phyloP scores from a whole-genome alignment of 2,113 vertebrate genomes.

The Spea multiplicata region DNA sequence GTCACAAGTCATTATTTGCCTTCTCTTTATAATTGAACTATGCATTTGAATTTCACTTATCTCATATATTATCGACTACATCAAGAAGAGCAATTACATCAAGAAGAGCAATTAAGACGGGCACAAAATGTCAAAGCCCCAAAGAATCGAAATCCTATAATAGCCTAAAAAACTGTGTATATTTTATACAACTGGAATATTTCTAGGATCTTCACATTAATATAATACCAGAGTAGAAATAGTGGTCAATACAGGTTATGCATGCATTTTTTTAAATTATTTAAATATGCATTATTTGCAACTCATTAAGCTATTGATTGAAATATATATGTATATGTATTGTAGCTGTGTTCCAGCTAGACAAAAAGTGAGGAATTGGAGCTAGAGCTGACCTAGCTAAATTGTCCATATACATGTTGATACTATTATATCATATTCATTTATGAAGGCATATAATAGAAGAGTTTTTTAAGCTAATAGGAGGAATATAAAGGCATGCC shows the following conservation, averaged over 20 bases:
- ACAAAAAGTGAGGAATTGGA: too few species aligned
- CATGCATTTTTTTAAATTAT: background rate
- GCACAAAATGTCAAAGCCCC: constrained; percentile 18
- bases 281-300: background rate
- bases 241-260: too few species aligned
- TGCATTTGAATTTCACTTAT: constrained; percentile 29
- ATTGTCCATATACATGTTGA: too few species aligned
- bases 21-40: constrained; percentile 16
- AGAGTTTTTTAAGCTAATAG: too few species aligned
- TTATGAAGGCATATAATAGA: too few species aligned
- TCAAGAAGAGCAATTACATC: constrained; percentile 19
- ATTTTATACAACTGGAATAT: constrained; percentile 3
- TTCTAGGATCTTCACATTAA: background rate
- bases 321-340: too few species aligned
- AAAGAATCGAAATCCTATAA: constrained; percentile 15
- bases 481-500: too few species aligned
- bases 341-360: too few species aligned
- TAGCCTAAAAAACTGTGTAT: background rate
- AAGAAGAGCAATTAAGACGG: constrained; percentile 19
- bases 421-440: too few species aligned
- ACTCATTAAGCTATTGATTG: too few species aligned
- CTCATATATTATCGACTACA: constrained; percentile 22
- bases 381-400: too few species aligned
- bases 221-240: too few species aligned
- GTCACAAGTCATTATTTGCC: background rate